These are phyloP conservation scores for Ips nitidus DNA, from an alignment of 1,140 invertebrate genomes.

Conservation along the genomic window DNA sequence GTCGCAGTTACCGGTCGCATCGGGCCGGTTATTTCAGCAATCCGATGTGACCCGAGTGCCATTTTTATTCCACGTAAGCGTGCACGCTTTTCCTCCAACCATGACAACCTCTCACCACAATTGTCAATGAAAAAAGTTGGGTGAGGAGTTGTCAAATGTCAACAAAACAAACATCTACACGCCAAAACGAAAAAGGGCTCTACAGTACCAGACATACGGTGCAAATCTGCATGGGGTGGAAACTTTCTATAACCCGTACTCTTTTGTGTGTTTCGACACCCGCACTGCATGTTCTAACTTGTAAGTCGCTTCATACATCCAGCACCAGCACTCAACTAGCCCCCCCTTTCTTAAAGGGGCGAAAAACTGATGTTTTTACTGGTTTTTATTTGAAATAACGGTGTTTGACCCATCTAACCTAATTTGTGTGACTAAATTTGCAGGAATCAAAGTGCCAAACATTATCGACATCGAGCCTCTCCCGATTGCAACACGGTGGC, in stretches of 20 bases:
- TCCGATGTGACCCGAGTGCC: conserved; percentile 51
- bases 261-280: conserved; percentile 6
- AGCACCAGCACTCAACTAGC: neutral
- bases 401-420: too few species aligned
- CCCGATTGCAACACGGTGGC: conserved; percentile 87
- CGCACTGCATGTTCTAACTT: conserved; percentile 31
- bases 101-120: neutral
- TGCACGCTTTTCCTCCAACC: neutral
- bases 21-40: conserved; percentile 85
- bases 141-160: too few species aligned
- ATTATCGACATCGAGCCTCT: conserved; percentile 81
- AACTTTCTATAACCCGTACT: neutral
- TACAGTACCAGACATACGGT: too few species aligned
- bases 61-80: conserved; percentile 39
- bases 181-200: too few species aligned
- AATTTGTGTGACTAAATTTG: conserved; percentile 12
- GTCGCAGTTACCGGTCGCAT: conserved; percentile 69
- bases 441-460: conserved; percentile 76
- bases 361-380: too few species aligned
- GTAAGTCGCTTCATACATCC: conserved; percentile 20
- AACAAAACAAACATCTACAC: too few species aligned
- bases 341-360: too few species aligned
- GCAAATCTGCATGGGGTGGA: neutral
- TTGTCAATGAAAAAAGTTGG: neutral
- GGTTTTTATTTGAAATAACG: too few species aligned